Evolutionary conservation across 2,888 invertebrate genomes (phyloP), one percentile per base, ranked within the genome.

Genomic region (Philaethria dido): DNA sequence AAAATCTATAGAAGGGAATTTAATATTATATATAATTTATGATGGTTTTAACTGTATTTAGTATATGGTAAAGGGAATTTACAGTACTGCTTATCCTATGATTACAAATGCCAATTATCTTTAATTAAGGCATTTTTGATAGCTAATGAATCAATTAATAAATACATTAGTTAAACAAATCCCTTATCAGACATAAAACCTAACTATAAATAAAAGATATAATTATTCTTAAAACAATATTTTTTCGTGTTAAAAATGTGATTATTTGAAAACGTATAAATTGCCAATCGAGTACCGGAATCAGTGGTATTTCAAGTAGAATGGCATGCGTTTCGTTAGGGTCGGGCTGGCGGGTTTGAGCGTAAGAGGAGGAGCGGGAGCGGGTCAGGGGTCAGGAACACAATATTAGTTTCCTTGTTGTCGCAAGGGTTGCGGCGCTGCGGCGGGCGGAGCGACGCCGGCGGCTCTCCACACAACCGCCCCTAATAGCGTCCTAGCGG

Each of bases 331-430:
- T 59, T 71, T 54, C 0, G 62, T 71, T 70, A 73, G 71, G 73
- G 65, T 33, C 16, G 64, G 82, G 81, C 72, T 78, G 86, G 87
- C 85, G 87, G 87, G 88, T 88, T 88, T 88, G 89, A 76, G 80
- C 77, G 84, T 74, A 79, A 74, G 80, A 77, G 84, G 77, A 83
- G 75, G 80, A 74, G 79, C 75, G 84, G 75, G 74, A 77, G 82
- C 77, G 83, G 87, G 86, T 79, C 76, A 78, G 81, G 88, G 89
- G 87, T 88, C 86, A 91, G 91, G 92, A 93, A 88, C 92, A 92
- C 86, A 93, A 93, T 92, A 93, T 93, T 93, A 93, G 93, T 93
- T 93, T 93, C 92, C 89, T 93, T 93, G 93, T 93, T 93, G 92
- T 93, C 93, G 92, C 92, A 93, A 93, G 93, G 93, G 92, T 89